Conservation (phyloP, 2,888 invertebrate species). For the Bombylius major region DNA sequence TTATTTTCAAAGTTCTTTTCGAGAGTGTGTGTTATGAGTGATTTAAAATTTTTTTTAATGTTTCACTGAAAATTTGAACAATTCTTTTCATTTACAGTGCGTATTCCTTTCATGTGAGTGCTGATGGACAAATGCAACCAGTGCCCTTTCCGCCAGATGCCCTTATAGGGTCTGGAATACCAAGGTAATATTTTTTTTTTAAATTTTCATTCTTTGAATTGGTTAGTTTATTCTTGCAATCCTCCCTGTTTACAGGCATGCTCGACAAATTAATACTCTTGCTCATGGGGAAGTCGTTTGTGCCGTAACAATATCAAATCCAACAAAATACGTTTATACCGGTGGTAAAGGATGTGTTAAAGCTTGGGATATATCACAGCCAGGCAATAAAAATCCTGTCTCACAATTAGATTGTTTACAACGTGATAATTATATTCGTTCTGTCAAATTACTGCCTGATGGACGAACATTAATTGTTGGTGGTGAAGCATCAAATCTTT, state of each 20-base stretch:
- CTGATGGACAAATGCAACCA: slow-evolving; percentile 79
- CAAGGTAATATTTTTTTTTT: slow-evolving; percentile 27
- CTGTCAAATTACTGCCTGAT: slow-evolving; percentile 85
- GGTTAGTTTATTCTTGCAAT: no score
- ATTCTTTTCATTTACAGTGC: slow-evolving; percentile 47
- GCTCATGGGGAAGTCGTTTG: slow-evolving; percentile 95
- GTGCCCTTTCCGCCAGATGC: slow-evolving; percentile 93
- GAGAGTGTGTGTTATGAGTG: no score
- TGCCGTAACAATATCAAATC: slow-evolving; percentile 91
- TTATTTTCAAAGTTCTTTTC: no score
- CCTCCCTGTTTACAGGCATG: slow-evolving; percentile 45
- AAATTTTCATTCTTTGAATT: neutral
- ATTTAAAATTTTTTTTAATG: no score
- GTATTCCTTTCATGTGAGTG: slow-evolving; percentile 88
- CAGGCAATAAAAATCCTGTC: slow-evolving; percentile 72
- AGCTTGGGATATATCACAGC: slow-evolving; percentile 92
- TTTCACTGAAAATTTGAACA: neutral
- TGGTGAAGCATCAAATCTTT: slow-evolving; percentile 87
- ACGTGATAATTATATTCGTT: slow-evolving; percentile 90
- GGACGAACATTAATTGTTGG: slow-evolving; percentile 90
- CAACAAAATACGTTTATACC: slow-evolving; percentile 87
- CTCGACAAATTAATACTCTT: slow-evolving; percentile 82
- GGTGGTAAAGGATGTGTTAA: slow-evolving; percentile 96
- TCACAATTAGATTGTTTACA: slow-evolving; percentile 89
- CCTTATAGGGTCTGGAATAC: slow-evolving; percentile 83